Conservation (phyloP, 2,113 vertebrate species). For the Turnix velox region DNA sequence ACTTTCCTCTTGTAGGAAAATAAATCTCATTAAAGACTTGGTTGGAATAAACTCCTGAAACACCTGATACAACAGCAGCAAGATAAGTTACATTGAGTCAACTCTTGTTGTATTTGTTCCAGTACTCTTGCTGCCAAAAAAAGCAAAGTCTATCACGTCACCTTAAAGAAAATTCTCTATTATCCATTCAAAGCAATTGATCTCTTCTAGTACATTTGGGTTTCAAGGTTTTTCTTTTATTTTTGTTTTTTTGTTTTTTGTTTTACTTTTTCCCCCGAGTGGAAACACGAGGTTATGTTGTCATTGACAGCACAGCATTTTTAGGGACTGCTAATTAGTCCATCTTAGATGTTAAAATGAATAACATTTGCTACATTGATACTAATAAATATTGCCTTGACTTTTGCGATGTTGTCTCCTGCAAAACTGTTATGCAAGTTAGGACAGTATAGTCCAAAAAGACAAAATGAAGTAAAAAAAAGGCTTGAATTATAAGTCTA, state of each 20-base stretch:
- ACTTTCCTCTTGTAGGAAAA: background rate
- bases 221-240: background rate
- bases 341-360: background rate
- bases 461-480: too few species aligned
- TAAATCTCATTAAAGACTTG: background rate
- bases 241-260: background rate
- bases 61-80: background rate
- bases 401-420: background rate
- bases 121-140: background rate
- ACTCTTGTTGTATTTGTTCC: background rate
- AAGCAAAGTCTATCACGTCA: background rate
- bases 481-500: background rate
- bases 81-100: background rate
- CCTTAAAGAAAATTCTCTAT: background rate
- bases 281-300: too few species aligned
- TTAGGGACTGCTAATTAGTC: background rate
- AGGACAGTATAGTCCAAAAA: background rate
- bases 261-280: too few species aligned
- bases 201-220: background rate
- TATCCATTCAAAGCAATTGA: background rate
- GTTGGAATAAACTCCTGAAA: background rate
- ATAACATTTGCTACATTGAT: background rate
- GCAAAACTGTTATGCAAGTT: background rate
- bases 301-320: background rate
- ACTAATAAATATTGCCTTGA: background rate